Evolutionary conservation across 2,888 invertebrate genomes (phyloP), one percentile per base, ranked within the genome.

Genomic region (Coelinius sp.): DNA sequence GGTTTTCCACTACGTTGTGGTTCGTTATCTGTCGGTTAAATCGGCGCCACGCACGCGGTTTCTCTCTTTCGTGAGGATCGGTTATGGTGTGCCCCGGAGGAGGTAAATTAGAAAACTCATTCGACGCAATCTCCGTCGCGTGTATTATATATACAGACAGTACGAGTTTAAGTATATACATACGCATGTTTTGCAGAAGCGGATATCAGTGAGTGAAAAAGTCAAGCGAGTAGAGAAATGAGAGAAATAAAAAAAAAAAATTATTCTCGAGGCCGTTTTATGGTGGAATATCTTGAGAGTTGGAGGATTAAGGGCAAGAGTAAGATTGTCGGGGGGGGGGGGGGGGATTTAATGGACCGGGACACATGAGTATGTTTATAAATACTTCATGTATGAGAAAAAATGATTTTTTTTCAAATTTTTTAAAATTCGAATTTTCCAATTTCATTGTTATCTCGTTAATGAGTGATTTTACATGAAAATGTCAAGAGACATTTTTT

Each of bases 61-160:
- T 56, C 71, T n/a, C n/a, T n/a, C n/a, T n/a, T n/a, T n/a, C 20
- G 46, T 35, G 53, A 46, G 25, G 44, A 31, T 46, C 59, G 46
- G 41, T 68, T 56, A 44, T 62, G 68, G 35, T 52, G 53, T 52
- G 14, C 52, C 70, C 53, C 65, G 63, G 73, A 68, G 71, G 63
- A 68, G 67, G 73, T 73, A 74, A 76, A 76, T 76, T 74, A 74
- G 73, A 76, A 76, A 76, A 74, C 73, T 73, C 74, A 76, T 76
- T 76, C 67, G 69, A 56, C 63, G 74, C 71, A 67, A 76, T 69
- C 53, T 74, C 65, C 46, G 49, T 67, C 68, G 74, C 56, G 67
- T 72, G 71, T 68, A 65, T 70, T 52, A 52, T 27, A 46, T 35
- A 41, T 52, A 52, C 62, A 31, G 20, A n/a, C n/a, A n/a, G n/a